These are phyloP conservation scores for Callaeas wilsoni DNA, from an alignment of 2,113 vertebrate genomes.

Conservation along the genomic window DNA sequence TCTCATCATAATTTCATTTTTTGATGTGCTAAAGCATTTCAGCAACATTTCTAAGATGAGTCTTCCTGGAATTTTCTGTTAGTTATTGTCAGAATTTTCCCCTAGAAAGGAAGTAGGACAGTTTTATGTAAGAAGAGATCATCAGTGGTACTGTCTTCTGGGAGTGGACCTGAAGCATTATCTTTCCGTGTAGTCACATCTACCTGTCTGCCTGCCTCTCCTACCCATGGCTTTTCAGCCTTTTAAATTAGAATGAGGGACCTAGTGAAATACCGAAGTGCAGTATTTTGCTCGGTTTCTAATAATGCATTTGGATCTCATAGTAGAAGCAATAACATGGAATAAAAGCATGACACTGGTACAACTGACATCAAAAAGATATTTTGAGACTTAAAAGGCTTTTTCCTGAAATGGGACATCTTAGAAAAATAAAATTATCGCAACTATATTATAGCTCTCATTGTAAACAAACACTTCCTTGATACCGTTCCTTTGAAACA, in stretches of 20 bases:
- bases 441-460: neutral
- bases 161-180: neutral
- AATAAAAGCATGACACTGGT: neutral
- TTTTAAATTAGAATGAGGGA: neutral
- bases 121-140: neutral
- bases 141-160: neutral
- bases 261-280: neutral
- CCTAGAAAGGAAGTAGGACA: neutral
- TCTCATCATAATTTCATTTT: neutral
- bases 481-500: neutral
- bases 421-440: neutral
- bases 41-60: neutral
- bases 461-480: neutral
- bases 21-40: neutral
- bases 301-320: neutral
- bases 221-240: neutral
- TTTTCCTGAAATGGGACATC: neutral
- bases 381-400: neutral
- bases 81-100: neutral
- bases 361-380: neutral
- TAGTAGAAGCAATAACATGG: neutral
- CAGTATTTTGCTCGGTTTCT: neutral
- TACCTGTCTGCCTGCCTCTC: rapidly evolving
- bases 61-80: neutral
- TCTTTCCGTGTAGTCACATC: neutral